Percentiles rank a stretch among this genome's conserved stretches.
These are phyloP conservation scores for Neuroscelio doddi DNA, from an alignment of 2,888 invertebrate species.

Conservation along the genomic window DNA sequence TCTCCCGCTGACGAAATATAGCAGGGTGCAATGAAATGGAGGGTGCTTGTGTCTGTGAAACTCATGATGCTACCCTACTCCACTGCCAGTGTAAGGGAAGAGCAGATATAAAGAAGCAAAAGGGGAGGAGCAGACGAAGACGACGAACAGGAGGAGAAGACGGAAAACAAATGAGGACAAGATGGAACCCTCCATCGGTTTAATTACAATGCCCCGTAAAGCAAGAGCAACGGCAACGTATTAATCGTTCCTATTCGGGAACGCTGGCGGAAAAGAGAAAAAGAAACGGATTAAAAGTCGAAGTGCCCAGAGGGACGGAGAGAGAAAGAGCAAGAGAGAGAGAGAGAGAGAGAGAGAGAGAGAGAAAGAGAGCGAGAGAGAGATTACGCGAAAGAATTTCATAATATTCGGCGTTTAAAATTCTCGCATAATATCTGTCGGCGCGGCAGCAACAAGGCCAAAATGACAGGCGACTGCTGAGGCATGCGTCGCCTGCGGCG, in stretches of 20 bases:
- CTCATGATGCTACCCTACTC: conserved; percentile 20
- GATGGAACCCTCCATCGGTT: conserved; percentile 52
- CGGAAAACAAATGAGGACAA: conserved; percentile 47
- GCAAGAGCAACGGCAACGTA: conserved; percentile 52
- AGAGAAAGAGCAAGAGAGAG: conserved; percentile 31
- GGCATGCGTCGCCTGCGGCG: conserved; percentile 63
- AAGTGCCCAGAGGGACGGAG: conserved; percentile 38
- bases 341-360: conserved; percentile 2
- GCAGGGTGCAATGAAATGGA: not conserved
- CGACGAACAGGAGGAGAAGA: conserved; percentile 46
- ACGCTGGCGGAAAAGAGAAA: conserved; percentile 38
- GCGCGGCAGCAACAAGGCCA: conserved; percentile 48
- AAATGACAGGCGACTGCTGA: conserved; percentile 49
- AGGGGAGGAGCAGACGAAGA: conserved; percentile 41
- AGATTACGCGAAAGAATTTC: conserved; percentile 64
- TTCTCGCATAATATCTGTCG: conserved; percentile 61
- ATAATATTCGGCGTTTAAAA: conserved; percentile 66
- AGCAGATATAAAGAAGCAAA: conserved; percentile 38
- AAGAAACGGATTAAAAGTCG: conserved; percentile 42
- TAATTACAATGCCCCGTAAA: conserved; percentile 57
- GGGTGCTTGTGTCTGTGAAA: conserved; percentile 14
- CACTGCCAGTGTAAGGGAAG: conserved; percentile 26
- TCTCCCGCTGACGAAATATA: not conserved
- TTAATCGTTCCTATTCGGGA: conserved; percentile 56
- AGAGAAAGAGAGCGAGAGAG: conserved; percentile 27